Base-by-base conservation (phyloP, 2,888 invertebrate species). In the Erannis defoliaria region DNA sequence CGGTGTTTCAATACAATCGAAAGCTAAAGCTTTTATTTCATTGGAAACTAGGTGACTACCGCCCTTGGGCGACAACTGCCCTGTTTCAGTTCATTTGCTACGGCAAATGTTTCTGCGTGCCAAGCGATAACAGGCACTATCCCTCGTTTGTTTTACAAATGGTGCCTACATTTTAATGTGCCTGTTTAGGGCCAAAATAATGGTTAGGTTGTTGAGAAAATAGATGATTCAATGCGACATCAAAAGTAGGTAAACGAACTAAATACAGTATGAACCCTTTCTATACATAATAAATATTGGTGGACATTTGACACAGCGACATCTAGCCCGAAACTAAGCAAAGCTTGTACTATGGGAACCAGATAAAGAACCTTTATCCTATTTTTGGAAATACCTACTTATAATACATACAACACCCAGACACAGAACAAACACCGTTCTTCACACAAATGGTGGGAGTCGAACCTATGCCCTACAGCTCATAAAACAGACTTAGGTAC, bases 21-120 rank as follows among this genome's bases (percentile, higher is more conserved):
- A 59, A 58, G 51, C 48, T 55, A 35, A 48, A 64, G 50, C 56
- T 70, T 68, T 72, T 72, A 67, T 72, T 72, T 67, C 66, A 67
- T 59, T 67, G 53, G 59, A 66, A 67, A 62, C 67, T 68, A 68
- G 68, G 66, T 62, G 49, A 68, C 58, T 46, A 53, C 48, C 48
- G 54, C 53, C 65, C 45, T 53, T 60, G 33, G 62, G 63, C 63
- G 35, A 50, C 50, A 31, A 65, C 55, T 54, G 56, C 38, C 38
- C 55, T 33, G 55, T 64, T 64, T 66, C 45, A 64, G 42, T 66
- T 63, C 50, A 63, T 67, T 66, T 62, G 31, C 46, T 54, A 56
- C 63, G 55, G 54, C 29, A 43, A 62, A 57, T 42, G 53, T 48
- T 48, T 35, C 38, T 21, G 18, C 45, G 33, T 55, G 21, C 19